phyloP scores from a whole-genome alignment of 2,888 invertebrate species.

The Isoperla grammatica region DNA sequence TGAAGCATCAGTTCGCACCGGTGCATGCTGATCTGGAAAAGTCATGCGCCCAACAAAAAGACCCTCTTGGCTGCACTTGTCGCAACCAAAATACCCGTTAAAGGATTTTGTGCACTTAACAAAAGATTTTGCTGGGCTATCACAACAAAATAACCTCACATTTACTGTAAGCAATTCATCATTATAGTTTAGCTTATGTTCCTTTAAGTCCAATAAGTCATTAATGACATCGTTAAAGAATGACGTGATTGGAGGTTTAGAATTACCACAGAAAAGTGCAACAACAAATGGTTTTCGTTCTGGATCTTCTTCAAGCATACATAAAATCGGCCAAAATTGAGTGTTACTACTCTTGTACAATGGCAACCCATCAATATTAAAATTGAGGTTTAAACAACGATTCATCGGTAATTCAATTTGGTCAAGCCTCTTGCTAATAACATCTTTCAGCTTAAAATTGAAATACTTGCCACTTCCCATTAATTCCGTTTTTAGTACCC shows the following conservation, averaged over 20 bases:
- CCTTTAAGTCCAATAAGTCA: conserved; percentile 25
- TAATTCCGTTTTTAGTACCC: neutral
- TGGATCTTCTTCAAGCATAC: conserved; percentile 27
- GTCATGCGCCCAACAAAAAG: neutral
- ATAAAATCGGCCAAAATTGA: conserved; percentile 28
- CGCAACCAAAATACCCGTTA: conserved; percentile 23
- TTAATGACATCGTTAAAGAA: conserved; percentile 31
- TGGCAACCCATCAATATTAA: conserved; percentile 27
- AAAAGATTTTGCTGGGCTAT: conserved; percentile 26
- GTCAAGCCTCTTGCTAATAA: neutral
- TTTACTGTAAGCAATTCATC: neutral
- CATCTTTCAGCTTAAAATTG: conserved; percentile 18
- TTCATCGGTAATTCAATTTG: neutral
- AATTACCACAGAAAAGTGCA: conserved; percentile 32
- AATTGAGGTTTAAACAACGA: conserved; percentile 9
- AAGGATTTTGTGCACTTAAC: conserved; percentile 21
- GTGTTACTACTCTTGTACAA: conserved; percentile 25
- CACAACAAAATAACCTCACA: conserved; percentile 19
- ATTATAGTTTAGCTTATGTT: conserved; percentile 7
- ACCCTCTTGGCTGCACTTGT: conserved; percentile 18
- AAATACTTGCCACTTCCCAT: conserved; percentile 24
- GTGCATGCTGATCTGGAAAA: neutral
- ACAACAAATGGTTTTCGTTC: conserved; percentile 30
- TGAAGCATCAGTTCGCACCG: neutral
- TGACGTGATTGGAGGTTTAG: conserved; percentile 29